Evolutionary conservation across 2,113 vertebrate species (phyloP).

Genomic region (Crocuta crocuta): DNA sequence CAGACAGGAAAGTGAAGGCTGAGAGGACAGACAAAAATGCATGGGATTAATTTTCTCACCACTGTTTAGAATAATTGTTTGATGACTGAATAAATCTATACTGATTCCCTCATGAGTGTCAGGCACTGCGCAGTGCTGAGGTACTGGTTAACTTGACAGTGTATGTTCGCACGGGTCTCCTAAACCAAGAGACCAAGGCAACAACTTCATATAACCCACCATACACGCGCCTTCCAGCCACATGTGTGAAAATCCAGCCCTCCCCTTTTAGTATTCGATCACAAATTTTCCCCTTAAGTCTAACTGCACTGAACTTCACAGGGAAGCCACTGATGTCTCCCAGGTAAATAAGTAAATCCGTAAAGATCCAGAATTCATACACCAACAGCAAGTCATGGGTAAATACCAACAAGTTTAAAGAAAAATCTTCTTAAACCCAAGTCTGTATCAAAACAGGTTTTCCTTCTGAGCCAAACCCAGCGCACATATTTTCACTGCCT

Average conservation of each 20-base stretch:
- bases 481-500: slow-evolving; percentile 66
- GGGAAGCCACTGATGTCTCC: background rate
- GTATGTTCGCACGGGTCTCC: background rate
- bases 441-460: slow-evolving; percentile 58
- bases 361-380: background rate
- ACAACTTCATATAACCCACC: background rate
- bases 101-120: background rate
- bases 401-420: slow-evolving; percentile 37
- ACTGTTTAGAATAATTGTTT: background rate
- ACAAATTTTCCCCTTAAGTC: background rate
- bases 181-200: background rate
- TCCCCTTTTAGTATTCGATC: background rate
- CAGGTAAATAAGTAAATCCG: background rate
- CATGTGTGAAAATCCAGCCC: background rate
- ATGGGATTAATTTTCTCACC: background rate
- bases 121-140: background rate
- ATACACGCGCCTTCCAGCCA: background rate
- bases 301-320: background rate
- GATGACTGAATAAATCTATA: background rate
- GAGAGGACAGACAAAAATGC: background rate
- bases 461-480: slow-evolving; percentile 49
- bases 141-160: background rate
- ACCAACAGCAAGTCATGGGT: background rate
- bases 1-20: background rate
- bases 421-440: background rate